phyloP scores from a whole-genome alignment of 2,888 invertebrate species.

The Drosophila anomelani region DNA sequence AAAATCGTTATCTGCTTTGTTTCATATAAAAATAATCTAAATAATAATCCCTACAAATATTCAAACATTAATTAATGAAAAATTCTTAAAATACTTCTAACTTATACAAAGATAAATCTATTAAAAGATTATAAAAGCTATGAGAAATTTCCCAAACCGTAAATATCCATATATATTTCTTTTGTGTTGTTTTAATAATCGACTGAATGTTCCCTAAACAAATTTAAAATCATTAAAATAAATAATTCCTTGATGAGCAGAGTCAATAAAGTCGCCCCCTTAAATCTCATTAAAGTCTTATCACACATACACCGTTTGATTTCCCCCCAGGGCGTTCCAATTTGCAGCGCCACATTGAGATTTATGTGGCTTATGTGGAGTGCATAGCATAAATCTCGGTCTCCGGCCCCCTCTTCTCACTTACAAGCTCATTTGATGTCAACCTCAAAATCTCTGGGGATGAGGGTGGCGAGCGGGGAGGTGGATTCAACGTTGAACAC shows the following conservation, averaged over 20 bases:
- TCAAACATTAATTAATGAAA: background rate
- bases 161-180: background rate
- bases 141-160: background rate
- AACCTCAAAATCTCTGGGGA: slow-evolving; percentile 22
- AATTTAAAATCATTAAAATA: background rate
- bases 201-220: background rate
- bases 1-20: background rate
- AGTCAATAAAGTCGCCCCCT: background rate
- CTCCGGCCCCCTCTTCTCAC: slow-evolving; percentile 15
- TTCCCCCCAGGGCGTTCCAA: background rate
- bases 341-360: slow-evolving; percentile 41
- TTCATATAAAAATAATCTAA: background rate
- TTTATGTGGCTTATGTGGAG: slow-evolving; percentile 41
- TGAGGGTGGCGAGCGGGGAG: background rate
- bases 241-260: background rate
- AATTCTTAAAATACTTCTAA: background rate
- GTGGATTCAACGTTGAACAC: slow-evolving; percentile 15
- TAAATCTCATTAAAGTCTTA: slow-evolving; percentile 37
- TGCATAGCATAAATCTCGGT: slow-evolving; percentile 40
- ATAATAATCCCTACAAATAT: background rate
- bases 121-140: background rate
- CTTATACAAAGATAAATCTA: no score
- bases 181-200: background rate
- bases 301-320: slow-evolving; percentile 9
- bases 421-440: slow-evolving; percentile 47